Evolutionary conservation across 2,888 invertebrate species (phyloP).

Genomic region (Pandemis cinnamomeana): DNA sequence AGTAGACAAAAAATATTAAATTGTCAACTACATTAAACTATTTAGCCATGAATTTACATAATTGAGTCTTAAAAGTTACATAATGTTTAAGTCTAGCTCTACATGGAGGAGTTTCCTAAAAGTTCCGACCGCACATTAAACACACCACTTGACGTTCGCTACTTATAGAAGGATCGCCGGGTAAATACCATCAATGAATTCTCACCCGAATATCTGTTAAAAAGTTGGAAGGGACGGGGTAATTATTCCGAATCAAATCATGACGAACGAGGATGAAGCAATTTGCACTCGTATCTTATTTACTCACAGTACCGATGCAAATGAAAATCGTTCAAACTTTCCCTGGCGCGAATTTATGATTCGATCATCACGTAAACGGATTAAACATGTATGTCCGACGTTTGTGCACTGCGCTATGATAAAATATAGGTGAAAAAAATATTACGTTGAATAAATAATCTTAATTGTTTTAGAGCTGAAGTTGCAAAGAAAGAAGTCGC

Average conservation of each 20-base stretch:
- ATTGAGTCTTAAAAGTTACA: too few relatives aligned
- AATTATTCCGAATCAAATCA: slow-evolving; percentile 2
- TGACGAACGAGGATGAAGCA: slow-evolving; percentile 1
- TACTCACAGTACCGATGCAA: background rate
- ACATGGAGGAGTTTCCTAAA: background rate
- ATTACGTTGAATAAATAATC: background rate
- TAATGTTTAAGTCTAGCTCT: too few relatives aligned
- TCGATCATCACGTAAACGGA: background rate
- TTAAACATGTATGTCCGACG: background rate
- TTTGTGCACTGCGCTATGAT: background rate
- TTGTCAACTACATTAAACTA: background rate
- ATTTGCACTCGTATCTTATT: slow-evolving; percentile 3
- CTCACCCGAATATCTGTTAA: background rate
- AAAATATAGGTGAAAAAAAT: background rate
- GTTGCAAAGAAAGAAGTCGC: background rate
- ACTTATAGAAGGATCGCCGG: background rate
- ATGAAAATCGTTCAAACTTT: slow-evolving; percentile 2
- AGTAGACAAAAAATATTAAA: too few relatives aligned
- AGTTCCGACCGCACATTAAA: background rate
- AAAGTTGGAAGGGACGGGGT: background rate
- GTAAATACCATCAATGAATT: background rate
- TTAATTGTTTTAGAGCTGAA: background rate
- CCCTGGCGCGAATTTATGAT: background rate
- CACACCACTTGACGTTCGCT: background rate
- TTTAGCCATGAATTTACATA: background rate